phyloP scores from a whole-genome alignment of 92 coral and sea anemone genomes.

The Umimayanthus kanabou region DNA sequence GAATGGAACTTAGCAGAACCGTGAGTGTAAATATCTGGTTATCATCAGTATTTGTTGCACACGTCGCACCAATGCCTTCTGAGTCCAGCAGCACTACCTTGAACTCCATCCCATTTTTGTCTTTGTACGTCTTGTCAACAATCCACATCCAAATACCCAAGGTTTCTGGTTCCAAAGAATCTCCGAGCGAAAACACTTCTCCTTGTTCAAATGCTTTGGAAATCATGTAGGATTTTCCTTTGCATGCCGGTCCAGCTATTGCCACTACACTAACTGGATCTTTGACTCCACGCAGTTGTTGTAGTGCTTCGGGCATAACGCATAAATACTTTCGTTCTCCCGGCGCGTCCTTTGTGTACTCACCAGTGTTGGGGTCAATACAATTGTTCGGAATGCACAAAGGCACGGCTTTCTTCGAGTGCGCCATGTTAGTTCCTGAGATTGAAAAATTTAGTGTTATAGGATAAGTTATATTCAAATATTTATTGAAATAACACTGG shows the following conservation, averaged over 20 bases:
- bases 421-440: too few species aligned
- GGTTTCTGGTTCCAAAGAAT: constrained; percentile 48
- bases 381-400: background rate
- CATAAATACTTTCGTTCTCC: background rate
- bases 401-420: background rate
- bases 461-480: too few species aligned
- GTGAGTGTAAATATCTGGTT: constrained; percentile 32
- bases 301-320: background rate
- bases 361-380: background rate
- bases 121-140: background rate
- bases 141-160: constrained; percentile 43
- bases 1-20: constrained; percentile 34
- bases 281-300: background rate
- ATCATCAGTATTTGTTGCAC: constrained; percentile 35
- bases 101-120: background rate
- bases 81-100: constrained; percentile 40
- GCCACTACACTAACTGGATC: constrained; percentile 41
- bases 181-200: constrained; percentile 43
- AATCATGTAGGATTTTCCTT: constrained; percentile 46
- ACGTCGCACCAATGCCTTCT: constrained; percentile 44
- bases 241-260: constrained; percentile 44
- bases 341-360: background rate
- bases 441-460: too few species aligned
- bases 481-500: too few species aligned
- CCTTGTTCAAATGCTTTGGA: constrained; percentile 40